phyloP scores from a whole-genome alignment of 2,113 vertebrate species.

The Malurus cyaneus region DNA sequence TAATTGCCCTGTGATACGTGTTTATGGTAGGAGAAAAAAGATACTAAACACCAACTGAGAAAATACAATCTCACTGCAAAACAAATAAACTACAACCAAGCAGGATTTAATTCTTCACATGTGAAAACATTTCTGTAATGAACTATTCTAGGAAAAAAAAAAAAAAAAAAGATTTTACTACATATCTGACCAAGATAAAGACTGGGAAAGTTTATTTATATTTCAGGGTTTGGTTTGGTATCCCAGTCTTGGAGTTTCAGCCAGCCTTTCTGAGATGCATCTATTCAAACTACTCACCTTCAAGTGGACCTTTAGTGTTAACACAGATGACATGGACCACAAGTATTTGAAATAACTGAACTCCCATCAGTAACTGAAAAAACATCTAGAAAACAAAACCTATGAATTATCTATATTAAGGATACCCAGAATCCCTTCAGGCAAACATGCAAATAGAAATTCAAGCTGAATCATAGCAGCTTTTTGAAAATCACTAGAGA shows the following conservation, averaged over 20 bases:
- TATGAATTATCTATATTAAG: not conserved
- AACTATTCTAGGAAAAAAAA: not conserved
- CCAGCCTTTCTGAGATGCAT: not conserved
- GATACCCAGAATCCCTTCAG: not conserved
- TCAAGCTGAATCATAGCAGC: not conserved
- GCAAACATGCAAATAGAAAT: not conserved
- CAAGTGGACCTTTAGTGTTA: not conserved
- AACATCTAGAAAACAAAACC: not conserved
- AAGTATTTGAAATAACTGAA: not conserved
- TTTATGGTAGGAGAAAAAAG: not conserved
- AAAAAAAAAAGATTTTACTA: no score
- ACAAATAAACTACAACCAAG: not conserved
- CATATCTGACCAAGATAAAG: not conserved
- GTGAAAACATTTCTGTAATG: not conserved
- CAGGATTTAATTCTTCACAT: not conserved
- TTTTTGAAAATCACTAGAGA: slow-evolving; percentile 15
- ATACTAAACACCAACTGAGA: not conserved
- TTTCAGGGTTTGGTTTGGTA: not conserved
- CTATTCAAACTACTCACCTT: not conserved
- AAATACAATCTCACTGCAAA: not conserved
- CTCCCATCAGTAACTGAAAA: not conserved
- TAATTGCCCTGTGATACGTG: not conserved
- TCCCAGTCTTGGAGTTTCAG: not conserved
- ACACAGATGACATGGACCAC: not conserved
- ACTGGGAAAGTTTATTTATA: not conserved